These are phyloP conservation scores for Muscina levida DNA, from an alignment of 2,888 invertebrate species.

Conservation along the genomic window DNA sequence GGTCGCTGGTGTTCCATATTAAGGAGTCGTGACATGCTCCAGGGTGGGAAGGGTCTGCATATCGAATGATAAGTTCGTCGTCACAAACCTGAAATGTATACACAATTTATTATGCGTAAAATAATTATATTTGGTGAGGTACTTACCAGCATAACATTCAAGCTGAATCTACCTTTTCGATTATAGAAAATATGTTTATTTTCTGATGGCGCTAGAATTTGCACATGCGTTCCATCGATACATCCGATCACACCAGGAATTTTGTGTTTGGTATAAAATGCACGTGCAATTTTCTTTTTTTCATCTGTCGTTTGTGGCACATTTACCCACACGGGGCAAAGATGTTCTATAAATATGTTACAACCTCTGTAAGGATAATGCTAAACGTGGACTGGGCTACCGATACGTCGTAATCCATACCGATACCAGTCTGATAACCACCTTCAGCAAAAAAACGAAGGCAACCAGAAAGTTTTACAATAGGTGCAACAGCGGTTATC, in stretches of 20 bases:
- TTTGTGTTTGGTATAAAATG: constrained; percentile 23
- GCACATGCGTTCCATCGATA: constrained; percentile 32
- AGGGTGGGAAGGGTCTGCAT: constrained; percentile 35
- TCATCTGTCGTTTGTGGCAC: not conserved
- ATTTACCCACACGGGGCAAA: constrained; percentile 32
- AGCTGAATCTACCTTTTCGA: not conserved
- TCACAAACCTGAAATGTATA: constrained; percentile 48
- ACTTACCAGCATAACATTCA: constrained; percentile 3
- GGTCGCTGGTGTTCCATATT: constrained; percentile 50
- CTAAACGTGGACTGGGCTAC: constrained; percentile 12
- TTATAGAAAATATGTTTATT: constrained; percentile 16
- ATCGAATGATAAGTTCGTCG: constrained; percentile 31
- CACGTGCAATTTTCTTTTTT: constrained; percentile 25
- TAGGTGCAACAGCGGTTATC: not conserved
- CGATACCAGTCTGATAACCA: not conserved
- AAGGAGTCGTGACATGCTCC: constrained; percentile 52
- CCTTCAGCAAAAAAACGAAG: constrained; percentile 8
- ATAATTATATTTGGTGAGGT: no score
- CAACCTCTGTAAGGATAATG: not conserved
- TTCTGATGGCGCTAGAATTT: not conserved
- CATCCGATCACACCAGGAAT: constrained; percentile 30
- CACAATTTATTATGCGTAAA: no score
- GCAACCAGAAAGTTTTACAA: not conserved
- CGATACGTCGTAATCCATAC: not conserved
- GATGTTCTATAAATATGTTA: constrained; percentile 6